phyloP scores from a whole-genome alignment of 2,113 vertebrate genomes.

The Onychorhynchus coronatus region DNA sequence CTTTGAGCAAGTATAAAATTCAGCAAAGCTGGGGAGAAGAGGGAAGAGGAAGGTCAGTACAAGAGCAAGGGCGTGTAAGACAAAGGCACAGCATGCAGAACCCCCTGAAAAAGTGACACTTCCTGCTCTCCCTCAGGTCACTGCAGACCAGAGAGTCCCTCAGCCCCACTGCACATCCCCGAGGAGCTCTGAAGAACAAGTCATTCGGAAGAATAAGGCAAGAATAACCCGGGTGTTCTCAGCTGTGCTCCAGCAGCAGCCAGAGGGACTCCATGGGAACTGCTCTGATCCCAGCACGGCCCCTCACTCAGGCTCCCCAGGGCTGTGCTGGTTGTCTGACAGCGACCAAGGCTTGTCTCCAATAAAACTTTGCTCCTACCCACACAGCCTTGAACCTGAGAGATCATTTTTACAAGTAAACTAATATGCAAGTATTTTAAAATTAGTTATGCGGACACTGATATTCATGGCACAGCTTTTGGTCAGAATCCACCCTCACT shows the following conservation, averaged over 20 bases:
- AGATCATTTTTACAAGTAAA: not conserved
- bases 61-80: not conserved
- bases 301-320: not conserved
- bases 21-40: not conserved
- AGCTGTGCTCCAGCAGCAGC: not conserved
- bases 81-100: not conserved
- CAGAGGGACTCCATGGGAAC: not conserved
- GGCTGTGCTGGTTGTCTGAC: not conserved
- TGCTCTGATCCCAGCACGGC: not conserved
- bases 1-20: not conserved
- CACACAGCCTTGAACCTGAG: not conserved
- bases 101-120: not conserved
- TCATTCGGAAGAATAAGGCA: not conserved
- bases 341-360: not conserved
- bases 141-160: not conserved
- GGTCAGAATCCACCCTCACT: not conserved
- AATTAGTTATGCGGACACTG: accelerated
- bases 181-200: not conserved
- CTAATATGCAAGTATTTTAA: not conserved
- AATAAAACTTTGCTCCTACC: constrained; percentile 51
- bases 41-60: not conserved
- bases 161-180: not conserved
- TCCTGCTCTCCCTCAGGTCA: not conserved
- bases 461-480: not conserved
- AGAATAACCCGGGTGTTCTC: not conserved